These are phyloP conservation scores for Agonopterix subpropinquella DNA, from an alignment of 2,888 invertebrate genomes.

Conservation along the genomic window DNA sequence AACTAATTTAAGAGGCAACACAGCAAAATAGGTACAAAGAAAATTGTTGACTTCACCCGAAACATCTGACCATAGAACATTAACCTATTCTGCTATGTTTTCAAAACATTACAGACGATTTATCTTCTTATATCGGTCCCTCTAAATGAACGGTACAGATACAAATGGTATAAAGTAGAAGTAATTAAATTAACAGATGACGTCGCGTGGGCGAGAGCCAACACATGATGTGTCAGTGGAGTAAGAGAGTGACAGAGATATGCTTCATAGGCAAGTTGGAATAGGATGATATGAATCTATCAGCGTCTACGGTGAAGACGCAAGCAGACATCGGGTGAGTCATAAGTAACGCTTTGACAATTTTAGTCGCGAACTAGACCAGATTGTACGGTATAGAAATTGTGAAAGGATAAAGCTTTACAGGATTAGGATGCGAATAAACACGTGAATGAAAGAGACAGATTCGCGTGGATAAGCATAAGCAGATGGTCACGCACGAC, in stretches of 20 bases:
- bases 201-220: slow-evolving; percentile 42
- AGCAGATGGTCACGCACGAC: too few species aligned
- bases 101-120: neutral
- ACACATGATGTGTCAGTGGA: slow-evolving; percentile 34
- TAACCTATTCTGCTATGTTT: neutral
- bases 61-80: neutral
- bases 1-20: too few species aligned
- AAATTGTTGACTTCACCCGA: neutral
- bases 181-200: slow-evolving; percentile 65
- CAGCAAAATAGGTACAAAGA: too few species aligned
- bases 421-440: too few species aligned
- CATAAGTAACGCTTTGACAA: slow-evolving; percentile 32
- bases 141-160: slow-evolving; percentile 15
- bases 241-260: slow-evolving; percentile 45
- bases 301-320: slow-evolving; percentile 23
- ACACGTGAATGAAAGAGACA: too few species aligned
- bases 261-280: slow-evolving; percentile 30
- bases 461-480: too few species aligned
- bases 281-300: slow-evolving; percentile 46
- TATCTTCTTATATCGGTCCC: neutral
- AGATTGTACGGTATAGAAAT: too few species aligned
- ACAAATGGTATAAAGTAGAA: slow-evolving; percentile 33
- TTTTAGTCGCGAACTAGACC: slow-evolving; percentile 29
- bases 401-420: too few species aligned
- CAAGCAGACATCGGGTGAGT: slow-evolving; percentile 34